These are phyloP conservation scores for Drosophila lini DNA, from an alignment of 1,140 invertebrate species.

Conservation along the genomic window DNA sequence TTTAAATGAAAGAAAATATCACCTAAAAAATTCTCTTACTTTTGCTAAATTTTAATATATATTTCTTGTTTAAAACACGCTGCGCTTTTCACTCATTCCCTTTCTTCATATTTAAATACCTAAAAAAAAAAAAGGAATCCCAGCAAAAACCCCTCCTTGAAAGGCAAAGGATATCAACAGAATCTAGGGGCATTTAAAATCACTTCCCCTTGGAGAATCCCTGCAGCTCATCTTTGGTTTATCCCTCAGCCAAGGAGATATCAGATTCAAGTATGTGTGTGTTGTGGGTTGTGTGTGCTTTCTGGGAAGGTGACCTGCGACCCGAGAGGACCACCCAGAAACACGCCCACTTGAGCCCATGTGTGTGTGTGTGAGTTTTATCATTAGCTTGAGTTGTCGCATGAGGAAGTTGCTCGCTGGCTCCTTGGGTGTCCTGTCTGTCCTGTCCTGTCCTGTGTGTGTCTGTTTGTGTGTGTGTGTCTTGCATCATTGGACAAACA, in stretches of 20 bases:
- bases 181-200: constrained; percentile 21
- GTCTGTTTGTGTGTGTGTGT: constrained; percentile 7
- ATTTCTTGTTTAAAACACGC: neutral
- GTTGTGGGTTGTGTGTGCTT: constrained; percentile 13
- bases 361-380: constrained; percentile 34
- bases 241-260: constrained; percentile 17
- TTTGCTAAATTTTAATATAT: neutral
- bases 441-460: neutral
- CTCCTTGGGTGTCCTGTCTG: constrained; percentile 21
- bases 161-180: constrained; percentile 15
- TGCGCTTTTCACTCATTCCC: neutral
- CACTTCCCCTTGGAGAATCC: constrained; percentile 1
- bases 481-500: constrained; percentile 64
- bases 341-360: constrained; percentile 33
- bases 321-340: constrained; percentile 34
- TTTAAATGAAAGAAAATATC: neutral
- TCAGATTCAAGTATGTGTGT: constrained; percentile 33
- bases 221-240: constrained; percentile 23
- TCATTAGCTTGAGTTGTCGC: constrained; percentile 64
- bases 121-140: neutral
- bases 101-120: neutral
- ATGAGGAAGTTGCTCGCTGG: constrained; percentile 53
- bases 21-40: neutral
- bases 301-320: constrained; percentile 18
- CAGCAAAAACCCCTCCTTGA: neutral